Percentiles rank a stretch among this genome's conserved stretches.
Conservation (phyloP, 2,888 invertebrate genomes). For the Carcina quercana region DNA sequence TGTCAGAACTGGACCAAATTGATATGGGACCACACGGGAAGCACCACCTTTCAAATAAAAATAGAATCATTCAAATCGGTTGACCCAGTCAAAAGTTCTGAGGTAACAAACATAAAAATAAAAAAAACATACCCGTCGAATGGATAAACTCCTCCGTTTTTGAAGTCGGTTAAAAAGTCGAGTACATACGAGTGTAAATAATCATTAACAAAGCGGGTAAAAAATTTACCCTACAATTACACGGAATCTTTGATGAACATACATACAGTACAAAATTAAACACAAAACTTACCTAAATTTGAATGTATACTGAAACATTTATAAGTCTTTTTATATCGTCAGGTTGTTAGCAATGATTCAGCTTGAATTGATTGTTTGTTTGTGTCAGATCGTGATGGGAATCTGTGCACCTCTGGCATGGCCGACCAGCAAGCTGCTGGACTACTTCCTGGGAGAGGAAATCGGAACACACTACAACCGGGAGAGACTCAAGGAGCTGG, state of each 20-base stretch:
- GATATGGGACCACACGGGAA: no score
- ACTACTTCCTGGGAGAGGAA: slow-evolving; percentile 96
- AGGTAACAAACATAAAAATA: not conserved
- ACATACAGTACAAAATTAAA: not conserved
- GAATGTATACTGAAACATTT: no score
- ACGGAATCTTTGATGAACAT: not conserved
- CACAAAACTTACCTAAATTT: not conserved
- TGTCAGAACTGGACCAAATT: no score
- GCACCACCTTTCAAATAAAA: no score
- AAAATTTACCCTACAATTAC: no score
- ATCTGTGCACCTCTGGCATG: slow-evolving; percentile 95
- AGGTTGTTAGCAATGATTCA: not conserved
- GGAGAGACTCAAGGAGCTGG: slow-evolving; percentile 95
- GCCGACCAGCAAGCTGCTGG: slow-evolving; percentile 94
- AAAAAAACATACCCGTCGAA: not conserved
- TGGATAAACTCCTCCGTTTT: no score
- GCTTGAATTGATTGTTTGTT: slow-evolving; percentile 1
- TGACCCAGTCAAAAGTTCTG: no score
- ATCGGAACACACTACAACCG: slow-evolving; percentile 98
- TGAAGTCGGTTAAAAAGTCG: no score
- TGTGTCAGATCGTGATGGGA: slow-evolving; percentile 85
- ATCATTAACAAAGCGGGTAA: no score
- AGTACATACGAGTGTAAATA: no score
- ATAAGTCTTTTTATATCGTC: no score
- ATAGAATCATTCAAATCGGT: no score